Evolutionary conservation across 2,888 invertebrate species (phyloP).

Genomic region (Caenorhabditis wallacei): DNA sequence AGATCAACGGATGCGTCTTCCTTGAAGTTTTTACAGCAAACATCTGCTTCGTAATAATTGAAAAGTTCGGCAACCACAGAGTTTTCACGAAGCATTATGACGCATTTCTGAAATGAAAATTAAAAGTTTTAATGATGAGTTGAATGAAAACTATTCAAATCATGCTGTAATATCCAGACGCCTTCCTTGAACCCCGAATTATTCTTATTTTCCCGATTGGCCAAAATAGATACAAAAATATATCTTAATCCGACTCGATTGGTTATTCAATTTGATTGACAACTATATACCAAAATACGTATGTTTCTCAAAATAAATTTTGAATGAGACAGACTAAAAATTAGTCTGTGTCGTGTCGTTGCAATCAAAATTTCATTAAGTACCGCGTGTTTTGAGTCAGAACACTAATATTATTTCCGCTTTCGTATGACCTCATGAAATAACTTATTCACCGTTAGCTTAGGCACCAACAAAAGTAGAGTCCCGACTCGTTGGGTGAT

Average conservation of each 20-base stretch:
- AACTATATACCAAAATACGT: slow-evolving; percentile 20
- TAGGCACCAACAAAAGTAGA: slow-evolving; percentile 78
- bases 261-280: neutral
- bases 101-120: slow-evolving; percentile 72
- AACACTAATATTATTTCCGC: slow-evolving; percentile 14
- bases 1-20: slow-evolving; percentile 54
- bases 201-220: too few relatives aligned
- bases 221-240: too few relatives aligned
- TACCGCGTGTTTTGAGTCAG: slow-evolving; percentile 2
- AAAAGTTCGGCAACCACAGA: slow-evolving; percentile 79
- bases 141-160: neutral
- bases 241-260: too few relatives aligned
- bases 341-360: slow-evolving; percentile 10
- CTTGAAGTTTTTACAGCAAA: slow-evolving; percentile 75
- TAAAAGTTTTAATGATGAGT: neutral
- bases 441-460: slow-evolving; percentile 76
- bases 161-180: too few relatives aligned
- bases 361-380: slow-evolving; percentile 3
- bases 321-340: slow-evolving; percentile 28
- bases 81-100: slow-evolving; percentile 77
- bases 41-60: slow-evolving; percentile 78
- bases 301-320: slow-evolving; percentile 21
- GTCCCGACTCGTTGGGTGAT: slow-evolving; percentile 76
- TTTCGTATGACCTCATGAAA: slow-evolving; percentile 8
- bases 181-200: too few relatives aligned